phyloP scores from a whole-genome alignment of 2,888 invertebrate species.

The Epinotia brunnichana region DNA sequence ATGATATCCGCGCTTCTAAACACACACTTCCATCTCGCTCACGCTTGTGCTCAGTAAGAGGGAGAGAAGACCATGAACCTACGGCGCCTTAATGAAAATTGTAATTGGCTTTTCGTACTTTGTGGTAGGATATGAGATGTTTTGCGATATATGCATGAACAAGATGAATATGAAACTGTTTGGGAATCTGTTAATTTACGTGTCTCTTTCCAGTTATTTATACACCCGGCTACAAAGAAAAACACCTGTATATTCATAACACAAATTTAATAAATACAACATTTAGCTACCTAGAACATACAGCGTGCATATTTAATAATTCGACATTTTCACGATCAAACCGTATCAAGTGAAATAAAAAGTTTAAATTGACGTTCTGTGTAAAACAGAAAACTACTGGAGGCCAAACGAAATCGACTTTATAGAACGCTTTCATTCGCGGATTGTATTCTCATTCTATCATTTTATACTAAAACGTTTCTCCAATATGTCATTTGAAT shows the following conservation, averaged over 20 bases:
- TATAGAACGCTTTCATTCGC: slow-evolving; percentile 5
- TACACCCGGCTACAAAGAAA: not conserved
- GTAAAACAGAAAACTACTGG: not conserved
- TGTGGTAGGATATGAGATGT: not conserved
- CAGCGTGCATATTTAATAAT: not conserved
- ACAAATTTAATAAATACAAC: not conserved
- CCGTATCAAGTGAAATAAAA: no score
- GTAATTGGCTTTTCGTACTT: no score
- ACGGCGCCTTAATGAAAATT: no score
- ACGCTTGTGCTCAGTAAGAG: no score
- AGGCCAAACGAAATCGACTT: not conserved
- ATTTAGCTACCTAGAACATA: not conserved
- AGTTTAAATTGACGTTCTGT: not conserved
- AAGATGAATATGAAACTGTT: not conserved
- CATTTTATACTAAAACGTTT: slow-evolving; percentile 72
- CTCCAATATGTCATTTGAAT: slow-evolving; percentile 80
- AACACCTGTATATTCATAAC: not conserved
- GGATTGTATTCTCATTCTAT: slow-evolving; percentile 66
- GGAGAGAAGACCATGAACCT: no score
- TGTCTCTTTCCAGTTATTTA: not conserved
- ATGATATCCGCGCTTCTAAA: no score
- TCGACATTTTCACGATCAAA: not conserved
- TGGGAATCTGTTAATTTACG: not conserved
- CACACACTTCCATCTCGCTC: no score
- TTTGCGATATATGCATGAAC: not conserved